Conservation (phyloP, 2,888 invertebrate species). For the Odontocolon sp. region DNA sequence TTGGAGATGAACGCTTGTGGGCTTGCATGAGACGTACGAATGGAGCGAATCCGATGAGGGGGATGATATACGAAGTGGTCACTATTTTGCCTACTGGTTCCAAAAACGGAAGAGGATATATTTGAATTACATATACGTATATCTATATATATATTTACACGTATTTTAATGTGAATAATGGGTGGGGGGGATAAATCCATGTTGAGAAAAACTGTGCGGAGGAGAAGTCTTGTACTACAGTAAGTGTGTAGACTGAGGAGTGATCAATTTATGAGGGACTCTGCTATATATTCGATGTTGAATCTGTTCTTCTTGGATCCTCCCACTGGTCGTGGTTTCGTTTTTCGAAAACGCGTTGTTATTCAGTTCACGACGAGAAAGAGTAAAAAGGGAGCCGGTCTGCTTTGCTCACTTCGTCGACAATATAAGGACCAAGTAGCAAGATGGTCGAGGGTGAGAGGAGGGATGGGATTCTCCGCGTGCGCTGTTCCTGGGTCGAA, state of each 20-base stretch:
- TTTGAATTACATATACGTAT: no score
- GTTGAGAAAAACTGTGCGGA: no score
- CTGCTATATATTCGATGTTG: no score
- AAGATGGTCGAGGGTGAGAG: conserved; percentile 6
- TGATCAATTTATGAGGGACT: no score
- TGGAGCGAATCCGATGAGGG: conserved; percentile 53
- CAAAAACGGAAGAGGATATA: no score
- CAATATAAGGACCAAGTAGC: conserved; percentile 18
- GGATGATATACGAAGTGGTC: conserved; percentile 18
- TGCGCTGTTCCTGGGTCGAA: conserved; percentile 6
- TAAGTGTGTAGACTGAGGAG: no score
- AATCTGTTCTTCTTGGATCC: neutral
- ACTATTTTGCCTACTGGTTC: neutral
- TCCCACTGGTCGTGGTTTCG: conserved; percentile 34
- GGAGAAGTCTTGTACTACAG: no score
- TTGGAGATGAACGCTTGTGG: conserved; percentile 58
- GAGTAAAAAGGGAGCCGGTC: neutral
- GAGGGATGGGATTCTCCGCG: neutral
- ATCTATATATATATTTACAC: no score
- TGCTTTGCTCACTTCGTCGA: conserved; percentile 13
- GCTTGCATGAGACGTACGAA: conserved; percentile 68
- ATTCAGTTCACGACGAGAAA: conserved; percentile 60
- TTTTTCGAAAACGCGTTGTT: conserved; percentile 58
- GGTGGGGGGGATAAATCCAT: no score
- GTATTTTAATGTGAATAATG: no score